These are phyloP conservation scores for Esperia sulphurella DNA, from an alignment of 2,888 invertebrate genomes.

Conservation along the genomic window DNA sequence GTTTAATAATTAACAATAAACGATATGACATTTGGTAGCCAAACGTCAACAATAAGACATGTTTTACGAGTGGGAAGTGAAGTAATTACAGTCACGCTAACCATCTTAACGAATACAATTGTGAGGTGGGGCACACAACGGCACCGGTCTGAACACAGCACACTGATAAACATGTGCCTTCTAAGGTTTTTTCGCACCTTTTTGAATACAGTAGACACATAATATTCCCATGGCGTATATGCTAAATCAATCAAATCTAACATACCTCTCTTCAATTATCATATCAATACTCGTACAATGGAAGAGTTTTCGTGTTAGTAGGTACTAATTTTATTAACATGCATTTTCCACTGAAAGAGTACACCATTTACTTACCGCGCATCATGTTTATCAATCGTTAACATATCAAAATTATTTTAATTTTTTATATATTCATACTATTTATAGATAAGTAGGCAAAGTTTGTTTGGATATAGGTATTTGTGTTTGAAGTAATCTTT, in stretches of 20 bases:
- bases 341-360: too few species aligned
- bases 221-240: too few species aligned
- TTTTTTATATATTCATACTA: too few species aligned
- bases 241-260: too few species aligned
- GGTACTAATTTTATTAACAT: neutral
- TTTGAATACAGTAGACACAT: neutral
- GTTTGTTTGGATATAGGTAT: too few species aligned
- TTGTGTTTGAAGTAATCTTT: too few species aligned
- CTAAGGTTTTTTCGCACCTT: slow-evolving; percentile 8
- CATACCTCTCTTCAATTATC: neutral
- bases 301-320: neutral
- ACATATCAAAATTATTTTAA: too few species aligned
- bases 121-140: neutral
- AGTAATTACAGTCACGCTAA: slow-evolving; percentile 16
- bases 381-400: too few species aligned
- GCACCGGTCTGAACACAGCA: neutral
- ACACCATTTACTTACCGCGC: too few species aligned
- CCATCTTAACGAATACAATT: slow-evolving; percentile 10
- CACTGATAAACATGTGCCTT: slow-evolving; percentile 7
- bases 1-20: slow-evolving; percentile 5
- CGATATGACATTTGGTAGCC: slow-evolving; percentile 8
- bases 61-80: slow-evolving; percentile 10
- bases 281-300: neutral
- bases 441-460: too few species aligned
- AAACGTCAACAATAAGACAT: slow-evolving; percentile 6